Evolutionary conservation across 1,140 invertebrate species (phyloP), one percentile per base, ranked within the genome.

Genomic region (Drosophila santomea): DNA sequence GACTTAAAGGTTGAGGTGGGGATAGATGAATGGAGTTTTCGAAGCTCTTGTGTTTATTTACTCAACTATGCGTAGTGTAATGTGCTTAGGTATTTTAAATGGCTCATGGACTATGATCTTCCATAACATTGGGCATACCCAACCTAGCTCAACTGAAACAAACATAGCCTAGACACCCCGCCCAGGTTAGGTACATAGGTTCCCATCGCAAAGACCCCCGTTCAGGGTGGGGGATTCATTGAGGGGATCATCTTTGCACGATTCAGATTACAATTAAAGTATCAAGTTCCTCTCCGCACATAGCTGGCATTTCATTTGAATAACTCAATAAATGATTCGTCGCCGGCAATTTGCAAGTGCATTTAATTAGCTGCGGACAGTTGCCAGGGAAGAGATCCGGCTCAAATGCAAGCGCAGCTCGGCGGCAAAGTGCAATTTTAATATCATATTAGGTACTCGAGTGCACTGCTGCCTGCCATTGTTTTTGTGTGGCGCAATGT

Each of bases 221-320:
- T 23, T 44, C n/a, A 15, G 35, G 17, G 17, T 0, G 17, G 17
- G 17, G 17, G 17, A 10, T 10, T n/a, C 35, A 50, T 35, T 43
- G 66, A 25, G 67, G 43, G 64, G 28, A 47, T 74, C 71, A 74
- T 74, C 45, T 74, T 44, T 47, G 51, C 67, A 71, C 67, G 67
- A 71, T 57, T 68, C 79, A 48, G 62, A 68, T 78, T 82, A 60
- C 77, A 78, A 62, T 86, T 82, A 81, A 74, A 64, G 80, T 64
- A 88, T 78, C 59, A 56, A 75, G 72, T 84, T 78, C 68, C 82
- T 86, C 69, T 71, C 77, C 51, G 66, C 75, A 78, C 75, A 89
- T 83, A 44, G 79, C 51, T 88, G 79, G 83, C 79, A 88, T 88
- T 88, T 88, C 75, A 63, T 66, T 88, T 76, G 83, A 88, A 86